Evolutionary conservation across 2,797 vertebrate genomes (phyloP), one percentile per base, ranked within the genome.

Genomic region (Heterohyrax brucei): DNA sequence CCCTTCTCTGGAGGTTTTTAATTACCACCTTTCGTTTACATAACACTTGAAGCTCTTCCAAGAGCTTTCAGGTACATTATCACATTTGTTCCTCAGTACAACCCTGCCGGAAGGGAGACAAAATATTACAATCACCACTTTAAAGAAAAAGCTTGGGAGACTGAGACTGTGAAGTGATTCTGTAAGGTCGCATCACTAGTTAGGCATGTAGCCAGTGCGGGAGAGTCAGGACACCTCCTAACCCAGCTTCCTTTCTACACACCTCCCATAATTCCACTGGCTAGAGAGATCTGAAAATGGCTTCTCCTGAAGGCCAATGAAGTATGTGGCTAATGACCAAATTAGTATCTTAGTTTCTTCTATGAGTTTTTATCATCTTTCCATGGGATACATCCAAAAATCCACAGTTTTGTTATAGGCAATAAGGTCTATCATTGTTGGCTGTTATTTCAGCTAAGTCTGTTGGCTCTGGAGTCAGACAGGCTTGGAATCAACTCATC

Each of bases 11-110:
- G 93, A 94, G 97, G 89, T 96, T 97, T 98, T 97, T 97, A 98
- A 97, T 97, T 98, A 97, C 97, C 97, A 98, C 96, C 96, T 97
- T 97, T 97, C 97, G 97, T 98, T 97, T 98, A 97, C 96, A 96
- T 96, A 97, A 98, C 89, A 96, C 96, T 95, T 92, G 95, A 96
- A 97, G 84, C 70, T 94, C 76, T 96, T 93, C 91, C 93, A 96
- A 93, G 91, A 96, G 96, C 96, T 95, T 96, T 94, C 95, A 96
- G 97, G 97, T 97, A 93, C 93, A 95, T 98, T 95, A 97, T 95
- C 89, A 95, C 96, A 83, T 95, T 94, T 91, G 79, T 89, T 96
- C 75, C 81, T 84, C 89, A 56, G 81, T 78, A 96, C 87, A 97
- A 75, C 84, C 84, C 95, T 73, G 30, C 50, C 66, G 94, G 68